phyloP scores from a whole-genome alignment of 1,140 invertebrate species.

The Stratiolaelaps scimitus region DNA sequence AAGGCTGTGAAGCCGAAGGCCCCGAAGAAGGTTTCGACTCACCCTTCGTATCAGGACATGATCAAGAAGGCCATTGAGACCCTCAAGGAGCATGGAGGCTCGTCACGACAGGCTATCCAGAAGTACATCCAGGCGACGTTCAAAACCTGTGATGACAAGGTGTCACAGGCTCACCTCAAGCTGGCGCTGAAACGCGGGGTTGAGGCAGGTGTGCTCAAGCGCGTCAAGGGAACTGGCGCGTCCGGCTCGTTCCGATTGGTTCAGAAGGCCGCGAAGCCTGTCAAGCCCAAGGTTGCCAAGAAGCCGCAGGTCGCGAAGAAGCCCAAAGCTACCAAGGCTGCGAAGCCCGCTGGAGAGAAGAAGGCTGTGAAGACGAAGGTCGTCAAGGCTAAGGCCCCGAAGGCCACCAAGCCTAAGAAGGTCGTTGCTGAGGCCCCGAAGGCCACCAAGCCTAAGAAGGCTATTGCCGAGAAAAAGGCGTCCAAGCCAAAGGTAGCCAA shows the following conservation, averaged over 20 bases:
- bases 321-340: neutral
- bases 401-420: constrained; percentile 18
- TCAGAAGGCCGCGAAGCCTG: neutral
- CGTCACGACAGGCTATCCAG: constrained; percentile 38
- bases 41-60: constrained; percentile 39
- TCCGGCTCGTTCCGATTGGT: constrained; percentile 36
- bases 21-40: constrained; percentile 32
- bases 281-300: constrained; percentile 32
- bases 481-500: constrained; percentile 29
- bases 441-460: neutral
- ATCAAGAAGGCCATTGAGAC: constrained; percentile 37
- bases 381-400: constrained; percentile 31
- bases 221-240: constrained; percentile 37
- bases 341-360: constrained; percentile 30
- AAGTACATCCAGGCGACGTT: constrained; percentile 39
- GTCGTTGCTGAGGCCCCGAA: neutral
- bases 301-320: constrained; percentile 31
- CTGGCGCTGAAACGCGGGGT: constrained; percentile 37
- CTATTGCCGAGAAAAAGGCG: constrained; percentile 33
- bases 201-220: constrained; percentile 35
- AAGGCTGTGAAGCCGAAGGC: constrained; percentile 19
- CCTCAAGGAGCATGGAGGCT: constrained; percentile 38
- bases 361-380: constrained; percentile 31
- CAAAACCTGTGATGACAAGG: constrained; percentile 36
- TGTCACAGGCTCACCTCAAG: constrained; percentile 35